phyloP scores from a whole-genome alignment of 2,797 vertebrate species.

The Scyliorhinus canicula region DNA sequence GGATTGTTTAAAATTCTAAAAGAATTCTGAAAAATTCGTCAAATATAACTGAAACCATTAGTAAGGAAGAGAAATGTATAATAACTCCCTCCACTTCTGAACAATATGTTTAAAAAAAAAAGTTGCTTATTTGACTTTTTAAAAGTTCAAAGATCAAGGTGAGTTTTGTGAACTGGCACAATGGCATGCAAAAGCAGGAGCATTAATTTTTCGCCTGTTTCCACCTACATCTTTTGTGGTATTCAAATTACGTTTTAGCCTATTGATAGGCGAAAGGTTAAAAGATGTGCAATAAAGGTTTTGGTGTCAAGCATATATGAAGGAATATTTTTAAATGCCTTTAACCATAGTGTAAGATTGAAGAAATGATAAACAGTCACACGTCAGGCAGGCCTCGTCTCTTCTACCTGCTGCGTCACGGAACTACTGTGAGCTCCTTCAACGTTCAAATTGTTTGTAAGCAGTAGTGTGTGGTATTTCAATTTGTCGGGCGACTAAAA shows the following conservation, averaged over 20 bases:
- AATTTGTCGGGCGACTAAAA: constrained; percentile 30
- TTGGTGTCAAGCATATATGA: constrained; percentile 33
- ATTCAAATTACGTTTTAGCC: constrained; percentile 29
- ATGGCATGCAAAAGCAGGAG: not conserved
- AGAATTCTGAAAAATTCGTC: not conserved
- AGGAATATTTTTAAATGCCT: constrained; percentile 34
- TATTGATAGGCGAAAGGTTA: constrained; percentile 1
- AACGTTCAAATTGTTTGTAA: not conserved
- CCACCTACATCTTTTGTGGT: constrained; percentile 36
- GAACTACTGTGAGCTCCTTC: not conserved
- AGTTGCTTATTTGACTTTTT: constrained; percentile 20
- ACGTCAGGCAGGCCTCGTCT: constrained; percentile 9
- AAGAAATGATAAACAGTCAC: constrained; percentile 21
- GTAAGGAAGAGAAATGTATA: not conserved
- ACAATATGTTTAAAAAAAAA: not conserved
- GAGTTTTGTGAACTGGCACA: constrained; percentile 11
- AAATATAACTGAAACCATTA: not conserved
- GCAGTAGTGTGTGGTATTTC: constrained; percentile 10
- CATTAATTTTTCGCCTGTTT: constrained; percentile 33
- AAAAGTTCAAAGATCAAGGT: constrained; percentile 29
- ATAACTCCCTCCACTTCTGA: not conserved
- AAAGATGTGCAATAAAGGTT: constrained; percentile 24
- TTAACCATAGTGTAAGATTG: constrained; percentile 33
- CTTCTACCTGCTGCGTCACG: not conserved
- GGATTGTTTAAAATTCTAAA: not conserved